Evolutionary conservation across 2,113 vertebrate genomes (phyloP).

Genomic region (Microcebus ravelobensis): DNA sequence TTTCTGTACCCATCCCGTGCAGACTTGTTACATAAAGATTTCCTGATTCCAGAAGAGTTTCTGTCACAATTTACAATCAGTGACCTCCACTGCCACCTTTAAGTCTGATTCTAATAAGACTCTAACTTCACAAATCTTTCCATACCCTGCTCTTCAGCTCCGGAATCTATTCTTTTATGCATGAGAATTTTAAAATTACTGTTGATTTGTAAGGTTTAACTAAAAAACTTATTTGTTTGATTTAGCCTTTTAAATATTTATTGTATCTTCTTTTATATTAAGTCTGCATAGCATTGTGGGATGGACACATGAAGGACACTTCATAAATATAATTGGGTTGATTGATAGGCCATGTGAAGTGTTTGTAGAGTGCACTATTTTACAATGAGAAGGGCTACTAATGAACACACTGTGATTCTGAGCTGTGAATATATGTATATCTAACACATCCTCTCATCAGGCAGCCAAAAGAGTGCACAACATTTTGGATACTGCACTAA

Average conservation of each 20-base stretch:
- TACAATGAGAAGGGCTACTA: slow-evolving; percentile 47
- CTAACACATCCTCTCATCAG: slow-evolving; percentile 33
- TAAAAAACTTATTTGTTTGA: slow-evolving; percentile 59
- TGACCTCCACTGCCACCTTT: slow-evolving; percentile 20
- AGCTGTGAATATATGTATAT: slow-evolving; percentile 61
- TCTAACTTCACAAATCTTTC: slow-evolving; percentile 36
- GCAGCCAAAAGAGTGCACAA: slow-evolving; percentile 29
- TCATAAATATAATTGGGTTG: slow-evolving; percentile 66
- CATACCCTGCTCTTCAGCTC: background rate
- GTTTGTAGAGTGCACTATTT: slow-evolving; percentile 67
- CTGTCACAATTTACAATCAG: slow-evolving; percentile 35
- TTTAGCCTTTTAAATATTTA: slow-evolving; percentile 77
- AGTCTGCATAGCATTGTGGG: background rate
- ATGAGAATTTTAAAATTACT: slow-evolving; percentile 60
- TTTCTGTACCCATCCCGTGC: background rate
- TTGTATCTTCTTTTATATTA: slow-evolving; percentile 59
- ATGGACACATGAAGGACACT: slow-evolving; percentile 59
- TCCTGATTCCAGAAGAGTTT: slow-evolving; percentile 10
- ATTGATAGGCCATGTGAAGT: slow-evolving; percentile 59
- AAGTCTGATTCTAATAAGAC: slow-evolving; percentile 4
- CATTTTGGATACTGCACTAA: slow-evolving; percentile 59
- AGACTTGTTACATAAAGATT: slow-evolving; percentile 35
- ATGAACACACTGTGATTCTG: slow-evolving; percentile 50
- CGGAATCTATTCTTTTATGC: slow-evolving; percentile 63
- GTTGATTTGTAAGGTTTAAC: slow-evolving; percentile 46